Evolutionary conservation across 2,797 vertebrate species (phyloP).

Genomic region (Lepilemur septentrionalis): DNA sequence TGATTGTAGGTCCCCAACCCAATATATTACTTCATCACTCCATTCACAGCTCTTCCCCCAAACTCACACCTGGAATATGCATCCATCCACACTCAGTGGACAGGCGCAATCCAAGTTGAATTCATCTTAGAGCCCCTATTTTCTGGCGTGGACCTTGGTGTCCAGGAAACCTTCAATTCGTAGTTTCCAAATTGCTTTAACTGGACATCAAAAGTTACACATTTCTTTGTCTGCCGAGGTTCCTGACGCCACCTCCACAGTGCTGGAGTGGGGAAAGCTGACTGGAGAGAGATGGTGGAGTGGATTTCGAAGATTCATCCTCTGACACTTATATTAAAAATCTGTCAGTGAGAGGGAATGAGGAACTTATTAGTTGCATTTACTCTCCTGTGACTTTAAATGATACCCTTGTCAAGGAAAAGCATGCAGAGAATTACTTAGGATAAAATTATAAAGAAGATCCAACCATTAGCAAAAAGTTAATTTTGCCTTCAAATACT

Average conservation of each 20-base stretch:
- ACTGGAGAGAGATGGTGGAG: not conserved
- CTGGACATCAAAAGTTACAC: not conserved
- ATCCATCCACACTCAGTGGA: accelerated
- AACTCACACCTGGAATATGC: accelerated
- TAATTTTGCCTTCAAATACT: conserved; percentile 59
- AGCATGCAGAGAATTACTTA: not conserved
- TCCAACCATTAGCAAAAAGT: conserved; percentile 30
- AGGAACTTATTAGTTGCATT: conserved; percentile 34
- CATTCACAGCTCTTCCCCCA: accelerated
- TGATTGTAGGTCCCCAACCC: not conserved
- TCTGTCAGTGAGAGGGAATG: not conserved
- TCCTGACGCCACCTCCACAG: not conserved
- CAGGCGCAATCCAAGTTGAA: not conserved
- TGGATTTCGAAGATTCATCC: not conserved
- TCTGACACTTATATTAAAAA: conserved; percentile 61
- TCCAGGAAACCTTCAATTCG: not conserved
- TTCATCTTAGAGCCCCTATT: not conserved
- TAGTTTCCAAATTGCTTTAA: not conserved
- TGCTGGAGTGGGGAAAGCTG: not conserved
- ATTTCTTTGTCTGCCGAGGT: not conserved
- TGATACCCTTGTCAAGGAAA: conserved; percentile 50
- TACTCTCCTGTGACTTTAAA: conserved; percentile 57
- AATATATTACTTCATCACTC: accelerated
- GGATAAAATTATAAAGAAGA: conserved; percentile 47
- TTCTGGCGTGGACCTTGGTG: not conserved